Base-by-base conservation (phyloP, 2,888 invertebrate species). In the Ceraclea dissimilis region DNA sequence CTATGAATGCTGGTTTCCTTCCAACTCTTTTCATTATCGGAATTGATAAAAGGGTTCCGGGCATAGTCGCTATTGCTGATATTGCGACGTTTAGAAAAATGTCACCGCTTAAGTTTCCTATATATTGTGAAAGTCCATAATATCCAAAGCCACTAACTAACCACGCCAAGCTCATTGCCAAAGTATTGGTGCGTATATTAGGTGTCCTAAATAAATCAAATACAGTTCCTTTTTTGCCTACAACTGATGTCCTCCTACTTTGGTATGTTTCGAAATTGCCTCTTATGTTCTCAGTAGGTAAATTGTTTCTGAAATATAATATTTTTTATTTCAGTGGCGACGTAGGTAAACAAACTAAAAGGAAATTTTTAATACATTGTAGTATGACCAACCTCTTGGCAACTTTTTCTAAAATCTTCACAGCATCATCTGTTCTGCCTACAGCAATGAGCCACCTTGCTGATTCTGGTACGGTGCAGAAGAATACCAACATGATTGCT, bases 101-200 rank as follows among this genome's bases (percentile, higher is more conserved):
- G 65, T 86, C 73, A 1, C 86, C 86, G 4, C 80, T 81, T 39
- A 85, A 70, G 65, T 83, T 79, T 1, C 83, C 82, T 49, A 85
- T 79, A 66, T 83, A 86, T 65, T 86, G 84, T 1, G 84, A 81
- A 48, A 88, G 78, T 1, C 88, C 88, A 65, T 85, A 90, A 67
- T 88, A 85, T 53, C 85, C 83, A 62, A 93, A 82, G 48, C 91
- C 89, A 59, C 90, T 88, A 0, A 88, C 83, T 34, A 88, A 70
- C 93, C 91, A 92, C 66, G 85, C 85, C 64, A 85, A 84, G 50
- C 83, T 80, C 72, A 90, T 85, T 22, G 81, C 81, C 2, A 88
- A 66, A 1, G 86, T 88, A 65, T 88, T 87, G 54, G 79, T 71
- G 53, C 89, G 72, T 69, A 90, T 74, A 65, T 85, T 85, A 0